Conservation (phyloP, 2,113 vertebrate species). For the Toxostoma redivivum region DNA sequence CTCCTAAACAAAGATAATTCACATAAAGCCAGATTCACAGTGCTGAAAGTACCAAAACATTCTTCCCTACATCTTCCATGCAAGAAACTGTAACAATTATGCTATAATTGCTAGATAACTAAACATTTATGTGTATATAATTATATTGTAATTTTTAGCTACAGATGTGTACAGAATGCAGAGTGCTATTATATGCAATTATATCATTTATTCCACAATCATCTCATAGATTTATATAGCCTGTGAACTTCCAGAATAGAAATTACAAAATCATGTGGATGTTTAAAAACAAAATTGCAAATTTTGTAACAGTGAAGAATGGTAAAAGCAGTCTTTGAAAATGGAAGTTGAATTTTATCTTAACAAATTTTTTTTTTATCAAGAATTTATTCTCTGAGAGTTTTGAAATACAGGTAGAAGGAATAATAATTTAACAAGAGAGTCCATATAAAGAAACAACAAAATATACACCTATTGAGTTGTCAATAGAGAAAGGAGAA, state of each 20-base stretch:
- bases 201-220: constrained; percentile 20
- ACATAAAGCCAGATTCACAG: not conserved
- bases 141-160: constrained; percentile 51
- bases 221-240: constrained; percentile 5
- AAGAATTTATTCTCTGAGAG: not conserved
- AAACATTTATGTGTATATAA: constrained; percentile 45
- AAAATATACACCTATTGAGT: not conserved
- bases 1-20: constrained; percentile 10
- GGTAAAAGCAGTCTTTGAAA: not conserved
- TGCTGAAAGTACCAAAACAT: not conserved
- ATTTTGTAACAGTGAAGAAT: not conserved
- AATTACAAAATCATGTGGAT: not conserved
- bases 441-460: not conserved
- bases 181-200: constrained; percentile 12
- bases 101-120: constrained; percentile 30
- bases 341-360: not conserved
- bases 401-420: not conserved
- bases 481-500: not conserved
- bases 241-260: not conserved
- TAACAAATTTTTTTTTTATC: not conserved
- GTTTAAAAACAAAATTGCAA: not conserved
- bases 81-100: constrained; percentile 13
- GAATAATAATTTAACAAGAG: not conserved
- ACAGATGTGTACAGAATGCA: constrained; percentile 14
- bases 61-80: not conserved